phyloP scores from a whole-genome alignment of 1,140 invertebrate species.

The Myzus persicae region DNA sequence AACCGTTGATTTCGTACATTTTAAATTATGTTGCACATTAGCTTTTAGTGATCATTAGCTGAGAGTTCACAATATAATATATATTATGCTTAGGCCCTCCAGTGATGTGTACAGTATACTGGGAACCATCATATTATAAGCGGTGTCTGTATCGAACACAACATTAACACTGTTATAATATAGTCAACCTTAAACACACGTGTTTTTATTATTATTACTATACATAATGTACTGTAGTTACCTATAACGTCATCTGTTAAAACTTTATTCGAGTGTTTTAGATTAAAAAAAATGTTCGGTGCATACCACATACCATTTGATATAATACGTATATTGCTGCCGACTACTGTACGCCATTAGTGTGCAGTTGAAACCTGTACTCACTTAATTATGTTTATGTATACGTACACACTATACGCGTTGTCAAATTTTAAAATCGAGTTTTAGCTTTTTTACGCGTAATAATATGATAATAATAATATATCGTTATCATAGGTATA shows the following conservation, averaged over 20 bases:
- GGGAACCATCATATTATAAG: neutral
- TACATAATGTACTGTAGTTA: neutral
- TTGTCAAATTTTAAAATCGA: neutral
- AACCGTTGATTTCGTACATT: neutral
- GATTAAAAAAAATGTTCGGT: neutral
- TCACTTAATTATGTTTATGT: neutral
- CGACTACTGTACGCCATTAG: neutral
- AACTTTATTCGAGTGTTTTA: neutral
- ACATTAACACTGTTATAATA: conserved; percentile 15
- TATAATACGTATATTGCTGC: too few species aligned
- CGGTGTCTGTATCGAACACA: neutral
- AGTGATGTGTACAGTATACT: neutral
- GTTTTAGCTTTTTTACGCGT: too few species aligned
- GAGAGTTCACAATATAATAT: neutral
- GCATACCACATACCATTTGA: neutral
- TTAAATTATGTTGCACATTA: conserved; percentile 28
- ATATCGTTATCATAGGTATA: neutral
- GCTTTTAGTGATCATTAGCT: conserved; percentile 19
- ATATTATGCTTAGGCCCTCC: neutral
- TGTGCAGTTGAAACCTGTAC: neutral
- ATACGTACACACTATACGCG: too few species aligned
- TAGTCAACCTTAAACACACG: neutral
- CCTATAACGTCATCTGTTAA: neutral
- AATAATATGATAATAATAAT: too few species aligned
- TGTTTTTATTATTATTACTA: neutral